Conservation (phyloP, 2,797 vertebrate species). For the Falco biarmicus region DNA sequence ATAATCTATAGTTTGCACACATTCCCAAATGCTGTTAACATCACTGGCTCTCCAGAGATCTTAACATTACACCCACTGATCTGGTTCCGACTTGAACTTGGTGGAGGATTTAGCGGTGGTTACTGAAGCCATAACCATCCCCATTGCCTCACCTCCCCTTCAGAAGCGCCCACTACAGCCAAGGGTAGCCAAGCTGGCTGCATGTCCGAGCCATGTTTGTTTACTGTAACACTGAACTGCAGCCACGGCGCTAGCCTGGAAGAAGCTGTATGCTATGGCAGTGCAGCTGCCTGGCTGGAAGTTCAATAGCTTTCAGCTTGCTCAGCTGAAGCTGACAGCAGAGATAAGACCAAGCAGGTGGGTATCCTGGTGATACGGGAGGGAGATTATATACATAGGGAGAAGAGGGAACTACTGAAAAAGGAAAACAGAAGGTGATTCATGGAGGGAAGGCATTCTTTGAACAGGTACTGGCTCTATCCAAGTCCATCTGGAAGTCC, state of each 20-base stretch:
- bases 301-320: background rate
- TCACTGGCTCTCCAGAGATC: background rate
- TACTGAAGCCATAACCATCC: background rate
- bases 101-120: background rate
- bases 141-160: background rate
- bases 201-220: accelerated
- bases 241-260: background rate
- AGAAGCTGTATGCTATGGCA: background rate
- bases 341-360: accelerated
- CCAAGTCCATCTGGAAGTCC: background rate
- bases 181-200: background rate
- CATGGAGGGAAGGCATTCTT: background rate
- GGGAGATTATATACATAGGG: background rate
- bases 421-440: background rate
- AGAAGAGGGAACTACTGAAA: background rate
- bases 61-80: too few species aligned
- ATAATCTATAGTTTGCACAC: background rate
- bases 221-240: background rate
- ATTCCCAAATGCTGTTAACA: background rate
- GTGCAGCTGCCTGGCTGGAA: background rate
- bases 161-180: background rate
- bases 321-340: background rate
- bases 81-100: background rate
- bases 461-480: background rate
- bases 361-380: background rate